phyloP scores from a whole-genome alignment of 2,888 invertebrate genomes.

The Aradus depressus region DNA sequence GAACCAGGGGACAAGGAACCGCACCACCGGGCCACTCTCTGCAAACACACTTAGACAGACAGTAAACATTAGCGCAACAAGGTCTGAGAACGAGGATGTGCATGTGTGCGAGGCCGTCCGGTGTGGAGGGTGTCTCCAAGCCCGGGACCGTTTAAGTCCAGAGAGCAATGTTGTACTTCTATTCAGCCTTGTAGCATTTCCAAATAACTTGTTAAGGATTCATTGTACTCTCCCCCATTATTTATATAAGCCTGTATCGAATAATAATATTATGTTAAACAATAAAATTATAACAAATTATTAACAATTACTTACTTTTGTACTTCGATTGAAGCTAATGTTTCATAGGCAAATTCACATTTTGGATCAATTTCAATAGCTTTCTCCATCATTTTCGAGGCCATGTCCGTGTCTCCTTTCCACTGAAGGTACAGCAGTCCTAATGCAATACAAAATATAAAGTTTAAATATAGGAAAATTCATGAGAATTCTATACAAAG shows the following conservation, averaged over 20 bases:
- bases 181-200: too few species aligned
- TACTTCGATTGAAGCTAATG: slow-evolving; percentile 87
- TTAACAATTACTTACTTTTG: slow-evolving; percentile 49
- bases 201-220: too few species aligned
- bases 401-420: slow-evolving; percentile 69
- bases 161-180: too few species aligned
- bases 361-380: slow-evolving; percentile 80
- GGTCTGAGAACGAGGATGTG: too few species aligned
- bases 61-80: too few species aligned
- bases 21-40: too few species aligned
- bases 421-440: slow-evolving; percentile 64
- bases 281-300: slow-evolving; percentile 1
- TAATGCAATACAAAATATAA: slow-evolving; percentile 21
- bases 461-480: slow-evolving; percentile 2
- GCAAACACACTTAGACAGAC: too few species aligned
- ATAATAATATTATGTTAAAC: slow-evolving; percentile 5
- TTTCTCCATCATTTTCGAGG: slow-evolving; percentile 62
- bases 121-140: too few species aligned
- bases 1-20: too few species aligned
- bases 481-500: background rate
- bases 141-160: too few species aligned
- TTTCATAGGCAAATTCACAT: slow-evolving; percentile 92
- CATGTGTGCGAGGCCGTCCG: too few species aligned
- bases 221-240: background rate
- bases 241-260: background rate